A percentile compares a stretch with the other conserved stretches of the same genome.
Conservation (phyloP, 1,140 invertebrate species). For the Pseudoatta argentina region DNA sequence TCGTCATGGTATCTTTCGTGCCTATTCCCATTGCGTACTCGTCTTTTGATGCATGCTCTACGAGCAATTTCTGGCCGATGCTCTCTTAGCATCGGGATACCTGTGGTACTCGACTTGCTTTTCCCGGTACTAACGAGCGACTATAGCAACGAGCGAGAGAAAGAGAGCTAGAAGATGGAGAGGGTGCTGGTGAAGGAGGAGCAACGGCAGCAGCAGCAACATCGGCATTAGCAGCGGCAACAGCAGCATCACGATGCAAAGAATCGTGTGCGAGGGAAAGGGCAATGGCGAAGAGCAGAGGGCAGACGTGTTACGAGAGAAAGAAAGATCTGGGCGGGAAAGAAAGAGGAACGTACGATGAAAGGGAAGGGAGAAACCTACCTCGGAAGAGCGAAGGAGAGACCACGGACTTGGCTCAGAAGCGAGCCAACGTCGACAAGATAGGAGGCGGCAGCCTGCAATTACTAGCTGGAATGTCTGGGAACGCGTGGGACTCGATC, state of each 20-base stretch:
- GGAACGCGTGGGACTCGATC: constrained; percentile 84
- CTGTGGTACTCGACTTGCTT: constrained; percentile 55
- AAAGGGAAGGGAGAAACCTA: constrained; percentile 30
- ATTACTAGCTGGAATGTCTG: constrained; percentile 85
- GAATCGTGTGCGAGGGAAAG: constrained; percentile 72
- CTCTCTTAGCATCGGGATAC: constrained; percentile 20
- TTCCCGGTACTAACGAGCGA: constrained; percentile 70
- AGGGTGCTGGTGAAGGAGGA: constrained; percentile 62
- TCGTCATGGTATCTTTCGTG: constrained; percentile 31
- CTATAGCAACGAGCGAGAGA: not conserved
- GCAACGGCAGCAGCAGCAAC: constrained; percentile 48
- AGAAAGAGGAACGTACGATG: not conserved
- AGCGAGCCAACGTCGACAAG: constrained; percentile 78
- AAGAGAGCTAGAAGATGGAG: not conserved
- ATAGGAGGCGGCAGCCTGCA: constrained; percentile 83
- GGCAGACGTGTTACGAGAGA: constrained; percentile 72
- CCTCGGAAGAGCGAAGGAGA: constrained; percentile 49
- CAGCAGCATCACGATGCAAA: constrained; percentile 75
- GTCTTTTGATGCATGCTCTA: constrained; percentile 46
- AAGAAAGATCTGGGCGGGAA: constrained; percentile 52
- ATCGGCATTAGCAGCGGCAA: constrained; percentile 46
- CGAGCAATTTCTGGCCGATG: constrained; percentile 43
- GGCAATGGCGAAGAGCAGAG: constrained; percentile 75
- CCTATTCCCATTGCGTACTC: constrained; percentile 48
- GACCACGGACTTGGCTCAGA: constrained; percentile 70